These are phyloP conservation scores for Coilia nasus DNA, from an alignment of 2,797 vertebrate genomes.

Conservation along the genomic window DNA sequence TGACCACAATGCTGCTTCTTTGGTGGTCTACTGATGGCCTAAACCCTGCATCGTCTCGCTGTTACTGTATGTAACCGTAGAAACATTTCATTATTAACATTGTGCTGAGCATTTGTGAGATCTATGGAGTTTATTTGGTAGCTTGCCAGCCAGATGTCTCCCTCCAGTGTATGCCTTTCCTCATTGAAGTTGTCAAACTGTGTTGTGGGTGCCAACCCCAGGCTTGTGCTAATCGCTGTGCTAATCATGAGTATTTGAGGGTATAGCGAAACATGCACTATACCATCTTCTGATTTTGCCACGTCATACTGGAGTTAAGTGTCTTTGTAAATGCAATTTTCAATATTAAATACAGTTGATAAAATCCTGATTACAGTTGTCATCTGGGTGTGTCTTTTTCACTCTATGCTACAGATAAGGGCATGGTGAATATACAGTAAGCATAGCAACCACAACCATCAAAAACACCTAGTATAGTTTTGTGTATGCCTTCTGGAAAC, in stretches of 20 bases:
- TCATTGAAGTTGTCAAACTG: not conserved
- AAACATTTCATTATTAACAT: not conserved
- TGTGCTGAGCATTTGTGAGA: conserved; percentile 12
- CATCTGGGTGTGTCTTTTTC: not conserved
- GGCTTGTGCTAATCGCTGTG: conserved; percentile 18
- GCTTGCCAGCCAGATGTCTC: conserved; percentile 24
- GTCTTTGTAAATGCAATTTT: conserved; percentile 26
- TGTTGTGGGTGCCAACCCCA: conserved; percentile 7
- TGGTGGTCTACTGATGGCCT: not conserved
- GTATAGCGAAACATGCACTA: not conserved
- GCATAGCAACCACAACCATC: not conserved
- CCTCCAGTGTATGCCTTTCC: conserved; percentile 13
- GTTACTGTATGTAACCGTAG: conserved; percentile 17
- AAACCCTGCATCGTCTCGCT: conserved; percentile 10
- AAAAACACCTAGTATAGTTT: no score
- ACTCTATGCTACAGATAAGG: not conserved
- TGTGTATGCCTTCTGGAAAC: no score
- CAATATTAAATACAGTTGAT: conserved; percentile 21
- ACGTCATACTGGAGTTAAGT: conserved; percentile 18
- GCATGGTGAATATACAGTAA: not conserved
- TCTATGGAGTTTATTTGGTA: conserved; percentile 17
- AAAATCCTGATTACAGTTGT: not conserved
- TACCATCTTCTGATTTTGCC: conserved; percentile 18
- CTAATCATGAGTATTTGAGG: conserved; percentile 14
- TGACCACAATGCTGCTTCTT: not conserved